Evolutionary conservation across 2,797 vertebrate species (phyloP).

Genomic region (Onychomys leucogaster): DNA sequence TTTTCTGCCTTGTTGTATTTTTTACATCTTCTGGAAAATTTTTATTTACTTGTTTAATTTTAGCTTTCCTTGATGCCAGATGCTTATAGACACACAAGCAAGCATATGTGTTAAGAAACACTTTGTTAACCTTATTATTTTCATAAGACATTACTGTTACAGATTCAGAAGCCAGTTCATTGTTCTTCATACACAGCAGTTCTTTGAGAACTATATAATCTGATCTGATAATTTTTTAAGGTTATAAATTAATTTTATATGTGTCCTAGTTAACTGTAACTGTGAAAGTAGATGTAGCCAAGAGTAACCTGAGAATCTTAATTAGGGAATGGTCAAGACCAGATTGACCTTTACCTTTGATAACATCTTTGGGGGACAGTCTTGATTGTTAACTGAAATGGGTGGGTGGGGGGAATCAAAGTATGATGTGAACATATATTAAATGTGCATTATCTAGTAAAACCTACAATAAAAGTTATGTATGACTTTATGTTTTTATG

Average conservation of each 20-base stretch:
- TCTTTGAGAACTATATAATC: too few relatives aligned
- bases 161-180: background rate
- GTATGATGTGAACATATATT: background rate
- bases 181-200: background rate
- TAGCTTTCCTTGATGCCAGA: background rate
- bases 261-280: background rate
- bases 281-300: background rate
- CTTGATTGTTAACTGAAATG: background rate
- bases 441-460: background rate
- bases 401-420: background rate
- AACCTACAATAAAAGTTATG: background rate
- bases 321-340: background rate
- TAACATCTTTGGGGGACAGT: background rate
- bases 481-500: background rate
- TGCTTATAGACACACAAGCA: background rate
- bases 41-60: slow-evolving; percentile 7
- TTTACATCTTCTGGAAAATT: slow-evolving; percentile 2
- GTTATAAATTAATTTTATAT: slow-evolving; percentile 7
- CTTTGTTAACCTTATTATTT: background rate
- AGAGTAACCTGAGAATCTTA: background rate
- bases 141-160: background rate
- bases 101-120: background rate
- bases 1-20: background rate
- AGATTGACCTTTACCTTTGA: too few relatives aligned
- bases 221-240: too few relatives aligned